Percentiles rank a stretch among this genome's conserved stretches.
Evolutionary conservation across 1,140 invertebrate species (phyloP).

Genomic region (Oedothorax gibbosus): DNA sequence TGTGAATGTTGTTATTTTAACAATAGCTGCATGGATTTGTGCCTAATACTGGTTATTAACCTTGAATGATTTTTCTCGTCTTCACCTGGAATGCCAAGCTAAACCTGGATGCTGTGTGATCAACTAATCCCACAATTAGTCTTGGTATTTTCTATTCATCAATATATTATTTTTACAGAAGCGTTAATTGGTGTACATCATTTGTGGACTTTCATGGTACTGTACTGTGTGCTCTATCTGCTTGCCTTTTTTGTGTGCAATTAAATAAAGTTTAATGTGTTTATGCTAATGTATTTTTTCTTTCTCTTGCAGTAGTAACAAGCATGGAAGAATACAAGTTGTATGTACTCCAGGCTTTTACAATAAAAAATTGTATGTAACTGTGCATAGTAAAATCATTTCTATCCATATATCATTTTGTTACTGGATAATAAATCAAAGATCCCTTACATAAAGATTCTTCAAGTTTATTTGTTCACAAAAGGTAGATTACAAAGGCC

Average conservation of each 20-base stretch:
- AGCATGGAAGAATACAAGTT: constrained; percentile 15
- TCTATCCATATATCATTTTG: not conserved
- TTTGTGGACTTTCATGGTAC: constrained; percentile 10
- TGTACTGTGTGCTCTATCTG: constrained; percentile 13
- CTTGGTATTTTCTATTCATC: too few relatives aligned
- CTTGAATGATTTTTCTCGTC: too few relatives aligned
- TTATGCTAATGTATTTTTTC: not conserved
- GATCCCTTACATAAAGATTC: not conserved
- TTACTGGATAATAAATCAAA: not conserved
- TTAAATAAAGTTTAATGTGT: not conserved
- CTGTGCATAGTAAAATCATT: not conserved
- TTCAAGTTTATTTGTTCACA: too few relatives aligned
- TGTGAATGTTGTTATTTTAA: too few relatives aligned
- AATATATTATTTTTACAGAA: constrained; percentile 18
- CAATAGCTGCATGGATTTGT: too few relatives aligned
- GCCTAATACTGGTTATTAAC: too few relatives aligned
- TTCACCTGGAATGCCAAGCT: too few relatives aligned
- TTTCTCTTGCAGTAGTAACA: constrained; percentile 36
- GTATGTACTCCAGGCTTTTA: constrained; percentile 51
- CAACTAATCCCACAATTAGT: too few relatives aligned
- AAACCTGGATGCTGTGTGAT: too few relatives aligned
- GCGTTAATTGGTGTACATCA: constrained; percentile 2
- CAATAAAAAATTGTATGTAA: constrained; percentile 45
- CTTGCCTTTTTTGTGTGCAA: constrained; percentile 1
- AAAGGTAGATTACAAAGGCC: too few relatives aligned